Base-by-base conservation (phyloP, 2,113 vertebrate species). In the Saimiri boliviensis region DNA sequence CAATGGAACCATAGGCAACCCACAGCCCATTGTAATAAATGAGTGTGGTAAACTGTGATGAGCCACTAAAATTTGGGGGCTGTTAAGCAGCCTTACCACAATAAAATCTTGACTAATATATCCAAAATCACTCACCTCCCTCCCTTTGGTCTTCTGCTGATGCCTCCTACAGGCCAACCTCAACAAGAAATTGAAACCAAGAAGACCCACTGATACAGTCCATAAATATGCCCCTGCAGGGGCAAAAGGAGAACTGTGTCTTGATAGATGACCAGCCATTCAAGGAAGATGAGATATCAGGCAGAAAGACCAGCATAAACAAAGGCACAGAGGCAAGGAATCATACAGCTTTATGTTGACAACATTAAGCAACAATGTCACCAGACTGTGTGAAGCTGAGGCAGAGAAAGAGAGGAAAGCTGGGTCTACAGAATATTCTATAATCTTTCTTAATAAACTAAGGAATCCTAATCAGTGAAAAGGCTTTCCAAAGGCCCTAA, bases 51-150 rank as follows among this genome's bases (percentile, higher is more conserved):
- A 91, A 80, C 47, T 47, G 60, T n/a, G 6, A 54, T 73, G 86
- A 90, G 76, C 52, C 32, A 89, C 79, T 37, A 37, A 82, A 81
- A 96, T 32, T 30, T 25, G 6, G 63, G 40, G 56, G 25, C 32
- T 81, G 25, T 40, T 84, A 79, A 80, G 17, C 17, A 76, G 90
- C 32, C 77, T 32, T 49, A 71, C 60, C 79, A 85, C 37, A 82
- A 77, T 77, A 86, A 92, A 89, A 96, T 73, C 11, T 63, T 93
- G 25, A 83, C 63, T n/a, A 88, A 76, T 49, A 74, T 20, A 90
- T 4, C 8, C 66, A 70, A 3, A 76, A 49, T 94, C 40, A 60
- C 30, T 86, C 25, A 66, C 63, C 32, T 88, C 8, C 45, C 25
- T 79, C 77, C 7, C 45, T 66, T 77, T 1, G 17, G 1, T 79